Evolutionary conservation across 2,113 vertebrate species (phyloP).

Genomic region (Saccopteryx bilineata): DNA sequence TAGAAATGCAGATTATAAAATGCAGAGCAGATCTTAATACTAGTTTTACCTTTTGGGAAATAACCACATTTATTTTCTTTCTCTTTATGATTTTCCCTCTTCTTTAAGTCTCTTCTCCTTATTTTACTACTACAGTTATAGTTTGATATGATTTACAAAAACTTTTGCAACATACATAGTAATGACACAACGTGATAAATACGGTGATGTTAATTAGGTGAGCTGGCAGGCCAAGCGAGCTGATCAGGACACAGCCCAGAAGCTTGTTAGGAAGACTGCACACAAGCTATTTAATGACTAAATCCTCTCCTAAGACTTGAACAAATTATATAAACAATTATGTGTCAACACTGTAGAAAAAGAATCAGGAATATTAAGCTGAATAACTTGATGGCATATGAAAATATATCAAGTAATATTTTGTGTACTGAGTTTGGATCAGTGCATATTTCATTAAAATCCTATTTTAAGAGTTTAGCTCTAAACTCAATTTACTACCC

Average conservation of each 20-base stretch:
- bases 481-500: conserved; percentile 22
- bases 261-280: conserved; percentile 7
- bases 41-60: conserved; percentile 6
- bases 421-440: neutral
- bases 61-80: conserved; percentile 44
- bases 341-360: neutral
- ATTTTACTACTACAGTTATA: conserved; percentile 35
- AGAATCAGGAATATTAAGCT: neutral
- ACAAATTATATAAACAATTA: neutral
- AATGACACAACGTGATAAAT: conserved; percentile 6
- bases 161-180: neutral
- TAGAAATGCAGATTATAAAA: conserved; percentile 20
- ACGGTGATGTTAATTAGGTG: neutral
- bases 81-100: conserved; percentile 9
- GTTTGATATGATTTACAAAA: conserved; percentile 50
- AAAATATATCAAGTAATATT: conserved; percentile 35
- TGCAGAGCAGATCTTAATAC: neutral
- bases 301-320: conserved; percentile 16
- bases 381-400: neutral
- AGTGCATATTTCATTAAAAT: conserved; percentile 27
- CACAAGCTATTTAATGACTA: conserved; percentile 1
- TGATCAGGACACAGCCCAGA: conserved; percentile 9
- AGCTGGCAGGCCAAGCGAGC: neutral
- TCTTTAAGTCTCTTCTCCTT: neutral
- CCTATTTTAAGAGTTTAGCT: conserved; percentile 22